These are phyloP conservation scores for Oscheius sp. DNA, from an alignment of 1,140 invertebrate genomes.

Conservation along the genomic window DNA sequence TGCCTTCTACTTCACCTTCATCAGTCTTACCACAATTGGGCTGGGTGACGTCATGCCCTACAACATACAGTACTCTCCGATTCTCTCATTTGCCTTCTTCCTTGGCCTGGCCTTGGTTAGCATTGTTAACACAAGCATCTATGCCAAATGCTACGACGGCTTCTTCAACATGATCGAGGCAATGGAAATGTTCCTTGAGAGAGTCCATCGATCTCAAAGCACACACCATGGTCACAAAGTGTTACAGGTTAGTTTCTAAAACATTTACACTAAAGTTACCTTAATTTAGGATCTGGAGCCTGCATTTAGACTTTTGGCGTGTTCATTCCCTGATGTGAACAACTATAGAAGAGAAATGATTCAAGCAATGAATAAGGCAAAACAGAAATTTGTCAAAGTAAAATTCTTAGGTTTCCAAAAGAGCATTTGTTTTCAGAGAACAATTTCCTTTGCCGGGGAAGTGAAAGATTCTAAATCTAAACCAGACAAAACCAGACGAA, in stretches of 20 bases:
- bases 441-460: too few species aligned
- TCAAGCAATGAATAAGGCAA: too few species aligned
- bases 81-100: conserved; percentile 16
- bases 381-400: too few species aligned
- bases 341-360: too few species aligned
- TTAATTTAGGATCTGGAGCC: neutral
- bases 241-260: too few species aligned
- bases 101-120: conserved; percentile 26
- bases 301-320: neutral
- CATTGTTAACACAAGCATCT: conserved; percentile 30
- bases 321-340: neutral
- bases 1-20: conserved; percentile 30
- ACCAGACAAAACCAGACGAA: too few species aligned
- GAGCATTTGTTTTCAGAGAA: too few species aligned
- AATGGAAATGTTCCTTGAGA: conserved; percentile 16
- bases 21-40: conserved; percentile 26
- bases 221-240: conserved; percentile 7
- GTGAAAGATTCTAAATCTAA: too few species aligned
- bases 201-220: neutral
- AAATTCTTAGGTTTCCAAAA: too few species aligned
- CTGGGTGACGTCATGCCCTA: conserved; percentile 32
- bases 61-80: conserved; percentile 19
- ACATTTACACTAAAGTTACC: too few species aligned
- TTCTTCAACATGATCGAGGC: conserved; percentile 18
- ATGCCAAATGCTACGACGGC: conserved; percentile 11